These are phyloP conservation scores for Catagonus wagneri DNA, from an alignment of 2,113 vertebrate genomes.

Conservation along the genomic window DNA sequence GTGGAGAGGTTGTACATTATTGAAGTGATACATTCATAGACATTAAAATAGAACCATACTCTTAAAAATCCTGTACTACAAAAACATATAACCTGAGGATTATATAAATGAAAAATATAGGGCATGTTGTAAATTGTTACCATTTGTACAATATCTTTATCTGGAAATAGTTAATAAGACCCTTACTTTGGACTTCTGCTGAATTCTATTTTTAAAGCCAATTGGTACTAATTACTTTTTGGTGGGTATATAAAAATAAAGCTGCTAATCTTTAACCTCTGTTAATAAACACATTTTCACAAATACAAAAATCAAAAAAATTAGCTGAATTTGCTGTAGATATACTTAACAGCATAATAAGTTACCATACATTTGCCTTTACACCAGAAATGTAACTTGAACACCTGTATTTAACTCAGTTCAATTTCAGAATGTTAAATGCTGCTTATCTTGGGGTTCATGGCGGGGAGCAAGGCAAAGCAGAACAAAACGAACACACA, in stretches of 20 bases:
- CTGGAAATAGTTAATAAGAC: neutral
- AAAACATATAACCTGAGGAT: neutral
- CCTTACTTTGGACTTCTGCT: neutral
- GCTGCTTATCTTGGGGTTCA: accelerated
- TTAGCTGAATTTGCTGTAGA: neutral
- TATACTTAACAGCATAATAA: neutral
- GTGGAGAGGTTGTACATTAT: slow-evolving; percentile 19
- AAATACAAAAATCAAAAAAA: neutral
- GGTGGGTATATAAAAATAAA: neutral
- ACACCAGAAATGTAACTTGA: neutral
- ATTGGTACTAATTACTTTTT: neutral
- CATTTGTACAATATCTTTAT: neutral
- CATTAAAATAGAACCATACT: slow-evolving; percentile 61
- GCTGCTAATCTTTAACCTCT: neutral
- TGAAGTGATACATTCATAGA: slow-evolving; percentile 54
- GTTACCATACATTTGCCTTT: neutral
- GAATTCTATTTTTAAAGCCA: neutral
- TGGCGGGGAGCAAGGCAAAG: neutral
- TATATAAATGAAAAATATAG: neutral
- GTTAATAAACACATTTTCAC: neutral
- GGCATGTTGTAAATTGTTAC: neutral
- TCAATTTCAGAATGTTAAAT: neutral
- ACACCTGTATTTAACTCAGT: neutral
- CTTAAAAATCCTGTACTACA: slow-evolving; percentile 63
- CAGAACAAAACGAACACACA: neutral